Conservation (phyloP, 2,113 vertebrate species). For the Alouatta palliata region DNA sequence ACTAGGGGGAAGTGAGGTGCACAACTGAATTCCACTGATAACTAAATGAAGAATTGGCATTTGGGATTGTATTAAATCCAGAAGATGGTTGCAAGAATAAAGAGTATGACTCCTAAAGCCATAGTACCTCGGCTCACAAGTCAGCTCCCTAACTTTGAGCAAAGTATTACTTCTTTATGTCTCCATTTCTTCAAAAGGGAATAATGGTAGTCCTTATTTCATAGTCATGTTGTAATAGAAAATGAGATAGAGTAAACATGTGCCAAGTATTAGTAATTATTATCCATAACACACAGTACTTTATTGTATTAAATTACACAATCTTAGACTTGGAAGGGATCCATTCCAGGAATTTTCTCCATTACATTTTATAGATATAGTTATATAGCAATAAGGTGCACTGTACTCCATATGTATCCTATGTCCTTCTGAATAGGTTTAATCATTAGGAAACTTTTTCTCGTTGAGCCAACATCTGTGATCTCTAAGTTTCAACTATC, state of each 20-base stretch:
- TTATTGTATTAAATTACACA: background rate
- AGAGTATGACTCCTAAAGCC: background rate
- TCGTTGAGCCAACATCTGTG: background rate
- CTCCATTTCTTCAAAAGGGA: background rate
- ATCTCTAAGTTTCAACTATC: background rate
- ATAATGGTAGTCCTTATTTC: background rate
- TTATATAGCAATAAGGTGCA: background rate
- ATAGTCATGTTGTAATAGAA: background rate
- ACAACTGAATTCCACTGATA: background rate
- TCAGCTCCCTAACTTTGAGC: background rate
- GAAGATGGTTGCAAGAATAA: background rate
- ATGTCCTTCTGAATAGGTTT: constrained; percentile 1
- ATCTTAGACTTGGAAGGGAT: background rate
- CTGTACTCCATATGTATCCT: background rate
- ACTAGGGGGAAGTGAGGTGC: background rate
- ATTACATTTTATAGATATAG: background rate
- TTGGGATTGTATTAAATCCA: background rate
- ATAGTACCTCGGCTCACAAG: background rate
- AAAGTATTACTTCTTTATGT: background rate
- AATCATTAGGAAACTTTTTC: constrained; percentile 8
- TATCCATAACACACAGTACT: background rate
- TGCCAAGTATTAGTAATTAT: background rate
- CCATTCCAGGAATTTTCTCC: background rate
- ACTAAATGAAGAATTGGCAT: background rate
- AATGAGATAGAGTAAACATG: background rate